Conservation (phyloP, 1,140 invertebrate genomes). For the Asobara japonica region DNA sequence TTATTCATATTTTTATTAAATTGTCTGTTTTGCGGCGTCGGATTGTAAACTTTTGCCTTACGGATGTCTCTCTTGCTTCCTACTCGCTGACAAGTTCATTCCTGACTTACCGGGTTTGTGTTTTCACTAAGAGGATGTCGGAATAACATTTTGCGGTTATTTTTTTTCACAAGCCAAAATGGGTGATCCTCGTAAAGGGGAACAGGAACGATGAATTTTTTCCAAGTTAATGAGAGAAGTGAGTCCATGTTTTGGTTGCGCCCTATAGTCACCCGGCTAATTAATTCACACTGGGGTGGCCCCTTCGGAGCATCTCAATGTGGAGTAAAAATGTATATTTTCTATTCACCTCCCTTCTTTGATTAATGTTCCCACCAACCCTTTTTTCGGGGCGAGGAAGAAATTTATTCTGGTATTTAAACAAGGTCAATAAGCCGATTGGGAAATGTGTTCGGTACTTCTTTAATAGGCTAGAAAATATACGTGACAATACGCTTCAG, state of each 20-base stretch:
- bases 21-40: too few species aligned
- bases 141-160: too few species aligned
- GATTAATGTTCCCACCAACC: constrained; percentile 14
- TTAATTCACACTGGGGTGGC: constrained; percentile 58
- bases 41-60: too few species aligned
- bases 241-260: constrained; percentile 26
- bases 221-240: neutral
- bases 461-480: too few species aligned
- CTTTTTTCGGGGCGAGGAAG: constrained; percentile 4
- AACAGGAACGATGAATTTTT: constrained; percentile 4
- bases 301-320: constrained; percentile 8
- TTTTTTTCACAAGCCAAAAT: too few species aligned
- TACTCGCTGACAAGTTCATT: too few species aligned
- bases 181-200: too few species aligned
- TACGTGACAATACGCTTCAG: too few species aligned
- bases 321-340: neutral
- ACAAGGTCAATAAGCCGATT: neutral
- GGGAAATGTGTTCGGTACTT: neutral
- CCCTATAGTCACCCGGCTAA: constrained; percentile 51
- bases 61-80: too few species aligned
- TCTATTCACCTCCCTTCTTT: constrained; percentile 2
- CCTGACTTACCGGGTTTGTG: too few species aligned
- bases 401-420: constrained; percentile 12
- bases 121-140: too few species aligned
- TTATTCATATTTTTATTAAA: too few species aligned